These are phyloP conservation scores for Trematomus bernacchii DNA, from an alignment of 2,797 vertebrate genomes.

Conservation along the genomic window DNA sequence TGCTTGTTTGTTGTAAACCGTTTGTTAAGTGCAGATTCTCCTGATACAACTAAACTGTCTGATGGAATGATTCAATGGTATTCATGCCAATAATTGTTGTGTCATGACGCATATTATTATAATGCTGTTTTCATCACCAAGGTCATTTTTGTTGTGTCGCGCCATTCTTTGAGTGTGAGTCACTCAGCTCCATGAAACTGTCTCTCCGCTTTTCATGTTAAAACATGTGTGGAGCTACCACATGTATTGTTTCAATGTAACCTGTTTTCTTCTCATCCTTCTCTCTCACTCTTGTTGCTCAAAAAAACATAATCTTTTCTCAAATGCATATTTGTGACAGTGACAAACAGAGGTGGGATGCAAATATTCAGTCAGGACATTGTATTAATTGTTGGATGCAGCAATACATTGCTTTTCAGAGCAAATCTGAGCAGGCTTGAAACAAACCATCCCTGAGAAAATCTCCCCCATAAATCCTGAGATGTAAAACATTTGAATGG, in stretches of 20 bases:
- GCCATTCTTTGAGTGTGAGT: constrained; percentile 31
- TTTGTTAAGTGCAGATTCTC: too few species aligned
- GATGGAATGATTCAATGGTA: too few species aligned
- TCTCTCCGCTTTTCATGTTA: constrained; percentile 57
- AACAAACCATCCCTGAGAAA: not conserved
- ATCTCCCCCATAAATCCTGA: not conserved
- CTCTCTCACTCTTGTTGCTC: not conserved
- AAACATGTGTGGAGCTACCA: constrained; percentile 42
- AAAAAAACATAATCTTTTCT: not conserved
- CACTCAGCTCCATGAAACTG: constrained; percentile 2
- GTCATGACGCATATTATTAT: not conserved
- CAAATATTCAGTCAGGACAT: not conserved
- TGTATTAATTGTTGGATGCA: not conserved
- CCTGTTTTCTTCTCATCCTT: constrained; percentile 29
- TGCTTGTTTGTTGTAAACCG: too few species aligned
- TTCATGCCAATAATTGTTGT: not conserved
- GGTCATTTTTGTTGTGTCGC: not conserved
- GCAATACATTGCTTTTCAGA: not conserved
- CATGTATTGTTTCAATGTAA: constrained; percentile 18
- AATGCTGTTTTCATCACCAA: not conserved
- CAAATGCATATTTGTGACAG: not conserved
- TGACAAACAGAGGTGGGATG: not conserved
- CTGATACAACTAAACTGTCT: too few species aligned
- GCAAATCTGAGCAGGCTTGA: not conserved
- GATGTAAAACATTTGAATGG: not conserved